Evolutionary conservation across 2,113 vertebrate genomes (phyloP).

Genomic region (Atherinomorus stipes): DNA sequence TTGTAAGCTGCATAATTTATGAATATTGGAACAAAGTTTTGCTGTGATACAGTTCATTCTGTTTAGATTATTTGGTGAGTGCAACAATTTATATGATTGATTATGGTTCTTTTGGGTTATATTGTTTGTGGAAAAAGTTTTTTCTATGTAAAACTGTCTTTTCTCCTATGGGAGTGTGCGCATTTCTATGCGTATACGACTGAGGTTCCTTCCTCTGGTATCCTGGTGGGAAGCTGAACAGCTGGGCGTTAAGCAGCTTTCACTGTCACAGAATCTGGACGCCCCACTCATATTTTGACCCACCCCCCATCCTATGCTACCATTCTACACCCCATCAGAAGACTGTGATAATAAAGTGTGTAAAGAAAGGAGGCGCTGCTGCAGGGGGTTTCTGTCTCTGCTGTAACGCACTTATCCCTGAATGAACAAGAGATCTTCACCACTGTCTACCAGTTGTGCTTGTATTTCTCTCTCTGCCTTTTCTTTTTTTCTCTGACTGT

Average conservation of each 20-base stretch:
- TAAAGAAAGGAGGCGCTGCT: constrained; percentile 8
- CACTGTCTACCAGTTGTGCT: constrained; percentile 40
- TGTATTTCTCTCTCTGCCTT: constrained; percentile 29
- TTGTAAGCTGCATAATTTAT: neutral
- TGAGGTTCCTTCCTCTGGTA: constrained; percentile 58
- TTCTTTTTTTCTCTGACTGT: neutral
- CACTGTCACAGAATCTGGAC: constrained; percentile 67
- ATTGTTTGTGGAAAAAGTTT: neutral
- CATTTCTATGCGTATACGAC: constrained; percentile 22
- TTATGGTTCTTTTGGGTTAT: neutral
- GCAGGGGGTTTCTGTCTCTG: constrained; percentile 8
- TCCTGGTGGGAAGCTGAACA: constrained; percentile 77
- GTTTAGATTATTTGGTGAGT: neutral
- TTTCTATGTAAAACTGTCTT: neutral
- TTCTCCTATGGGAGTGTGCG: neutral
- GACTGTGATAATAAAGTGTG: constrained; percentile 23
- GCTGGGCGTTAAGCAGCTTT: constrained; percentile 86
- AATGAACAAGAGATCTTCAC: constrained; percentile 45
- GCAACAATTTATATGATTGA: neutral
- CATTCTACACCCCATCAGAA: constrained; percentile 37
- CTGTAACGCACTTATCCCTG: constrained; percentile 38
- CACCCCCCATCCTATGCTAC: constrained; percentile 57
- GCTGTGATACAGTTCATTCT: neutral
- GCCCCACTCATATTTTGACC: constrained; percentile 53
- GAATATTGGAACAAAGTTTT: neutral